Base-by-base conservation (phyloP, 2,113 vertebrate genomes). In the Hypomesus transpacificus region DNA sequence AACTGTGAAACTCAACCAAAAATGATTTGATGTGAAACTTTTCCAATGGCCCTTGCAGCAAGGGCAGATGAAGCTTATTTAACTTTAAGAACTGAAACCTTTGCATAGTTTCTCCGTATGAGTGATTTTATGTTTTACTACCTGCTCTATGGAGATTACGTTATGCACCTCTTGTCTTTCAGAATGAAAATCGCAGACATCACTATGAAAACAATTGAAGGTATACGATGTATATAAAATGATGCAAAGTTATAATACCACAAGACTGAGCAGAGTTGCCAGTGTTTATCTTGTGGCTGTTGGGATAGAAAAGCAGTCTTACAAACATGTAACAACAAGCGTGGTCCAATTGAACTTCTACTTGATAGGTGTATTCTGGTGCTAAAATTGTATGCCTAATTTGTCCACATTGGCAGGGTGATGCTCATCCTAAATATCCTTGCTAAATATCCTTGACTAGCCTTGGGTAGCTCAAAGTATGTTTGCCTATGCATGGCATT, bases 131-230 rank as follows among this genome's bases (percentile, higher is more conserved):
- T 81, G 82, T 82, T 77, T 84, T 59, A 28, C 26, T 14, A 68
- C 24, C 79, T 84, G 66, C 83, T 80, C 11, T 80, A 3, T 88
- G 82, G 87, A 86, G 87, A 91, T 92, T 91, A 90, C 78, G 86
- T 87, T 85, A 77, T 90, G 83, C 92, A 89, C 92, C 86, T 96
- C 89, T 98, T 98, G 92, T 98, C 91, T 97, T 98, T 95, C 96
- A 98, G 96, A 98, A 95, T 95, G 95, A 96, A 98, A 96, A 95
- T 94, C 89, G 82, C 94, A 96, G 95, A 94, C 91, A 93, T 88
- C 90, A 93, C 84, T 92, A 90, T 91, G 92, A 92, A 94, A 95
- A 89, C 89, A 78, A 94, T 91, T 87, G 89, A 93, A 96, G 95
- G 96, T 97, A 96, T 93, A 73, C 76, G 58, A 80, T 75, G 70